Evolutionary conservation across 2,888 invertebrate genomes (phyloP), one percentile per base, ranked within the genome.

Genomic region (Antheraea yamamai): DNA sequence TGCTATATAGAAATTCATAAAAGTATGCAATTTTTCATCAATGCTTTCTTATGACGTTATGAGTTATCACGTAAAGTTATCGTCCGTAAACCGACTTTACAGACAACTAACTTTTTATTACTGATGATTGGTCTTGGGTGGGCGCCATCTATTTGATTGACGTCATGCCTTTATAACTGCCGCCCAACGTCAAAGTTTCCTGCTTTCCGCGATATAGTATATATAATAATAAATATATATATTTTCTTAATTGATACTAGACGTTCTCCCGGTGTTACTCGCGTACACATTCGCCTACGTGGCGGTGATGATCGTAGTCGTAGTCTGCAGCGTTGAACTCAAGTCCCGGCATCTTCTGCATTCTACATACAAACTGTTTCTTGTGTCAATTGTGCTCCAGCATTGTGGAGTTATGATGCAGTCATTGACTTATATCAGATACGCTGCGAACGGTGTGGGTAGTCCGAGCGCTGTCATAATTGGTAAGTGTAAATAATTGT

Each of bases 351-450:
- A 98, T 84, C 92, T 99, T 0, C 95, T 98, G 64, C 98, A 99
- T 88, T 96, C 97, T 2, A 98, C 98, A 0, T 99, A 98, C 93
- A 98, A 98, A 87, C 90, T 99, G 84, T 99, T 97, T 87, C 95
- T 98, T 61, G 83, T 95, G 4, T 97, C 98, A 0, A 95, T 97
- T 16, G 90, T 96, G 52, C 91, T 96, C 39, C 98, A 98, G 87
- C 96, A 97, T 79, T 83, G 95, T 8, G 97, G 97, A 2, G 95
- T 98, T 0, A 87, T 97, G 70, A 88, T 97, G 51, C 96, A 97
- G 80, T 96, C 96, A 73, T 91, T 97, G 70, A 96, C 97, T 14
- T 97, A 97, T 84, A 95, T 97, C n/a, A 95, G 96, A 76, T 98
- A 97, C 85, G 98, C 98, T 0, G 89, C 96, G 0, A 96, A 96